Evolutionary conservation across 2,888 invertebrate species (phyloP), one percentile per base, ranked within the genome.

Genomic region (Dryococelus australis): DNA sequence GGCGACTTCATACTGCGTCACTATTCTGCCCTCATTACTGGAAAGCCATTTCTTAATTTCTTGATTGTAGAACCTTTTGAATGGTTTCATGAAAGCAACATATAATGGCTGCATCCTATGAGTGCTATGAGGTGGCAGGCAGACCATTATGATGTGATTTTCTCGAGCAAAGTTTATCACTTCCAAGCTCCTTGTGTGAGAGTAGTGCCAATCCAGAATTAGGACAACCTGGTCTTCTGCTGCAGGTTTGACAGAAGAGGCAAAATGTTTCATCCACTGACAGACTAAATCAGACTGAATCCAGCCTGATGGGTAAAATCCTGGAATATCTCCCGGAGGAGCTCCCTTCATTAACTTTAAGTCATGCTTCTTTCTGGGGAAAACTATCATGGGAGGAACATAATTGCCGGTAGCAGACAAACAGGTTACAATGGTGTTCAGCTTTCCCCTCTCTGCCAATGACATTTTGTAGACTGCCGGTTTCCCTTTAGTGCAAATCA

Each of bases 341-440:
- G 91, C 91, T 43, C 90, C 90, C 86, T 91, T 89, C 86, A 91
- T 89, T n/a, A 92, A 87, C 43, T 91, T 89, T 0, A 88, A 88
- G 65, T 91, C 91, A 90, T 91, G 90, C 79, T 91, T 90, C 87
- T 91, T 90, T 8, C 91, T 86, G 0, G 90, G 90, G 89, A 91
- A 92, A 86, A 92, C 91, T 28, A 92, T 88, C 20, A 90, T 87
- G 16, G 91, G 92, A 10, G 92, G 91, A 20, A 92, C 89, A 89
- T 89, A 91, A 79, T 90, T 84, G 6, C 91, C 91, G 83, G 89
- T 88, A 81, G 91, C 91, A 88, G 88, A 90, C 90, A 91, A 90
- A 83, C 90, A 90, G 43, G 88, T 89, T 51, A 91, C 90, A 26
- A 91, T 91, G 16, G 91, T 88, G 27, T 90, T 89, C 53, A 90